Evolutionary conservation across 2,113 vertebrate species (phyloP), one percentile per base, ranked within the genome.

Genomic region (Sylvietta virens): DNA sequence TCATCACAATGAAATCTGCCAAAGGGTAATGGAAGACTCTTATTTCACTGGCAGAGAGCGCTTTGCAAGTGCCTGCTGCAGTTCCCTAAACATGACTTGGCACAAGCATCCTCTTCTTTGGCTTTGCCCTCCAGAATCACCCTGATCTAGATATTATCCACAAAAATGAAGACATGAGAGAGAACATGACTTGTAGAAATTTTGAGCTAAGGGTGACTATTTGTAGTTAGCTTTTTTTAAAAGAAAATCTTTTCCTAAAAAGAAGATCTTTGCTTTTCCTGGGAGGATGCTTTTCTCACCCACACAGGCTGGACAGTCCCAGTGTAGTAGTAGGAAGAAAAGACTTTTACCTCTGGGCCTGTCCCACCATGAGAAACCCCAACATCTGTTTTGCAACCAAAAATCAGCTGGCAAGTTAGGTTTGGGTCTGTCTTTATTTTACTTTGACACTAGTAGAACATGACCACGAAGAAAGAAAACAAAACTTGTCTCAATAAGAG

Each of bases 201-300:
- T 86, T n/a, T 15, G 19, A 21, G 23, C 33, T 15, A 14, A 57
- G 28, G 18, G 19, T 30, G 14, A 22, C 13, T 17, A 27, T 31
- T 84, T 1, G 1, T 8, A 40, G 64, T 21, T 12, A 31, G 30
- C 0, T 61, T 61, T 44, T 50, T 44, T 0, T 24, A 11, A 67
- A 76, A 51, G 7, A 44, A 39, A 74, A 60, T 40, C 0, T 65
- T 61, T 44, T 50, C 42, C 0, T 26, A 10, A 71, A 80, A 45
- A 5, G 35, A 42, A 74, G 42, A 9, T 5, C 0, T 7, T 19
- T 39, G 22, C 6, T 86, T 72, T 51, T 72, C 27, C 66, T 56
- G 21, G 24, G 10, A 90, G 37, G 24, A 50, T 51, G 7, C 1
- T 62, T 81, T 81, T 58, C 19, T 77, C 17, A 74, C 44, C 70